Base-by-base conservation (phyloP, 2,113 vertebrate genomes). In the Pollachius pollachius region DNA sequence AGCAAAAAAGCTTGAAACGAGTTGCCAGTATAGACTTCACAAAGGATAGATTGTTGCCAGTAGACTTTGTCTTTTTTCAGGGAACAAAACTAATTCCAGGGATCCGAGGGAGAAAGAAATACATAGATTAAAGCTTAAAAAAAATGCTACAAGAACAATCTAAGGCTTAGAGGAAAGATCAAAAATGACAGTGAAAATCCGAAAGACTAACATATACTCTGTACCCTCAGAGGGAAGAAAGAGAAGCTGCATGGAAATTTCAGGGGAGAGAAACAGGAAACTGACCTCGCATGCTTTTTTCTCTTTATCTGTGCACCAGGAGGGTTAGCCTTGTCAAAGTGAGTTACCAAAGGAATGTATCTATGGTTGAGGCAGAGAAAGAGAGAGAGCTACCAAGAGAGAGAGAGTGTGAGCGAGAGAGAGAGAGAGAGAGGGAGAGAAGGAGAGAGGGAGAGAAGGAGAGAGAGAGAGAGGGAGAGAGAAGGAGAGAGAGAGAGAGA, bases 1-100 rank as follows among this genome's bases (percentile, higher is more conserved):
- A 86, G 80, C 48, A 80, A 79, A 75, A 77, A 76, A n/a, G 72
- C 68, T 67, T 65, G 73, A 78, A 69, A 69, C 34, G 16, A 74
- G 41, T 70, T 70, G 78, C 62, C 75, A 56, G 70, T 76, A 72
- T n/a, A n/a, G 61, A 67, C 72, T 76, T 56, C 68, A 77, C 54
- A 70, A 74, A 71, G 62, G 71, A 80, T 72, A 57, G 62, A 76
- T 72, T 71, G 63, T 52, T 74, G 66, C n/a, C 9, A 81, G 68
- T 67, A 68, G 64, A 60, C 73, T 72, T 70, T 66, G 71, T 52
- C 2, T 6, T 41, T 41, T 41, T 41, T 41, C 9, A 1, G 6
- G 37, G 37, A 41, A 41, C 65, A 75, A 72, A 79, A 82, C 73
- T 69, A 70, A 69, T 80, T 79, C 62, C 52, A 65, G 15, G 12